Evolutionary conservation across 2,113 vertebrate species (phyloP).

Genomic region (Argyrosomus japonicus): DNA sequence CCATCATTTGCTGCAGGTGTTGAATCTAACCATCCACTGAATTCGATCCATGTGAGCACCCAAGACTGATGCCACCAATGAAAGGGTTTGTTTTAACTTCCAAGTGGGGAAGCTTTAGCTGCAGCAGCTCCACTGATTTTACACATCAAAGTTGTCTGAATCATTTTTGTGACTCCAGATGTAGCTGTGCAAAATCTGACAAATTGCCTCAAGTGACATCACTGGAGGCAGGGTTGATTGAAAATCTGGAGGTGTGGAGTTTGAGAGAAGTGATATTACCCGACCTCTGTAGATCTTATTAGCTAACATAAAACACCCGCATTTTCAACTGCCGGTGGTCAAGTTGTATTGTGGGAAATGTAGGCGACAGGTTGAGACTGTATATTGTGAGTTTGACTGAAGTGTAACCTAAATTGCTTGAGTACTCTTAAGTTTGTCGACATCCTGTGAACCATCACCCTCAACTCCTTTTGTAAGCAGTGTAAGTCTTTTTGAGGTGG

Average conservation of each 20-base stretch:
- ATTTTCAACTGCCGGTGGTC: no score
- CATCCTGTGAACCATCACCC: neutral
- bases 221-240: no score
- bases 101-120: neutral
- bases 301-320: neutral
- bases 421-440: neutral
- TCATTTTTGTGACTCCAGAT: no score
- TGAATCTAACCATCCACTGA: neutral
- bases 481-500: constrained; percentile 16
- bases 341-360: neutral
- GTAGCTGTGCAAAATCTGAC: no score
- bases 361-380: neutral
- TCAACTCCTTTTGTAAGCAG: constrained; percentile 26
- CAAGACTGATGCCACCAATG: neutral
- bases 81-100: constrained; percentile 12
- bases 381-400: neutral
- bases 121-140: neutral
- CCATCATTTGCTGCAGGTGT: constrained; percentile 11
- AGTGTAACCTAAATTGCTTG: neutral
- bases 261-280: neutral
- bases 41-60: neutral
- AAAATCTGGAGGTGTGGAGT: neutral
- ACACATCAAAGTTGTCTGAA: neutral
- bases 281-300: neutral
- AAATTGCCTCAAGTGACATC: no score